Base-by-base conservation (phyloP, 2,113 vertebrate genomes). In the Chascanopsetta lugubris region DNA sequence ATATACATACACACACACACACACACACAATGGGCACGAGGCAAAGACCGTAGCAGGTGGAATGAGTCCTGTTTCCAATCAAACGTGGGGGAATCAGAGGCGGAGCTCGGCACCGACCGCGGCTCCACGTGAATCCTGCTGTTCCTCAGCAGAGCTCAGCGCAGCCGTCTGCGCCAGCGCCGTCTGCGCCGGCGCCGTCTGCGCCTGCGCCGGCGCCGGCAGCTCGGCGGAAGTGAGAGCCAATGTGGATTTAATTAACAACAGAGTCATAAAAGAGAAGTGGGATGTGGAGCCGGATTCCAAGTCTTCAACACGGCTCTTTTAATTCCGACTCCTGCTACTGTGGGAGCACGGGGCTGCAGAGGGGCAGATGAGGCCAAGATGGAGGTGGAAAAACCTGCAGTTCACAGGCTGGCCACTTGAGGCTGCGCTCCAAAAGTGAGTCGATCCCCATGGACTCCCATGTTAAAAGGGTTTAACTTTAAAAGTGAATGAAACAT, bases 241-340 rank as follows among this genome's bases (percentile, higher is more conserved):
- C 43, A 91, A 87, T 88, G 68, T 89, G 88, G 87, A 87, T 93
- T 94, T 90, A 92, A 92, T 93, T 89, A 90, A 79, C 77, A 77
- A 4, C 57, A 36, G 83, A 90, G 86, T 87, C 87, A 88, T 79
- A 75, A 77, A n/a, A 87, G 63, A 62, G 64, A 54, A 53, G 46
- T 25, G 6, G 77, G 69, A 73, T 7, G 40, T n/a, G 46, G 20
- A 73, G 79, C 34, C 2, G 12, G 4, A 2, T 17, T 38, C 34
- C 34, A 87, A 75, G 55, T 79, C 75, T 74, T 83, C 75, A 78
- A 71, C 65, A 59, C 68, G 61, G 59, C 83, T 40, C 54, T 55
- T 65, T 54, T 51, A 21, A 32, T 40, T 67, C 26, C 21, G 60
- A 63, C 54, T 59, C 51, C 24, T 56, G 47, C 6, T 22, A 15